Conservation (phyloP, 2,113 vertebrate species). For the Phodopus roborovskii region DNA sequence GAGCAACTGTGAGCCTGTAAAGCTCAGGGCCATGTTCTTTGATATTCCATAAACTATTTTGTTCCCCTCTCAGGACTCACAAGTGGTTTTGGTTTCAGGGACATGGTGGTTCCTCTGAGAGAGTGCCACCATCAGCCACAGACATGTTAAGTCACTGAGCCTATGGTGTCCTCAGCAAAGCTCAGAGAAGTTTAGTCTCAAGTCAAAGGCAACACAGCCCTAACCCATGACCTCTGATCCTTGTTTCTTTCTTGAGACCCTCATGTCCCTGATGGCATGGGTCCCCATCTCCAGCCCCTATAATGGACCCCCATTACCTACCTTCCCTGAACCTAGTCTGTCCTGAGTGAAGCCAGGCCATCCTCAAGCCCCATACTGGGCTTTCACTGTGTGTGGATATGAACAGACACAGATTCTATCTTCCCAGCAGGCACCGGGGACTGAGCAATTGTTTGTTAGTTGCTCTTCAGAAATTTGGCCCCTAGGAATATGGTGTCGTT, state of each 20-base stretch:
- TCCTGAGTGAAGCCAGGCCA: background rate
- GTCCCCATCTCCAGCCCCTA: background rate
- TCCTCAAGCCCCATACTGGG: fast-evolving
- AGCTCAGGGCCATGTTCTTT: background rate
- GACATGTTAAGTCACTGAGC: background rate
- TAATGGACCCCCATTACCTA: background rate
- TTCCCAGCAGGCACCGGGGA: conserved; percentile 74
- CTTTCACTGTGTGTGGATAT: background rate
- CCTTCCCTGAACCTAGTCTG: background rate
- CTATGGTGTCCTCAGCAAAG: background rate
- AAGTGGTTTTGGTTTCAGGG: background rate
- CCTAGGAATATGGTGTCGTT: conserved; percentile 83
- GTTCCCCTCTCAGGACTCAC: background rate
- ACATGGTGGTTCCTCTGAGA: fast-evolving
- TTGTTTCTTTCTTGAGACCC: background rate
- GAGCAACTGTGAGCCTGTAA: background rate
- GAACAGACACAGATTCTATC: conserved; percentile 43
- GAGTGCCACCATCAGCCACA: background rate
- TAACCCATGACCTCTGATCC: background rate
- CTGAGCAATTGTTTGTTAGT: conserved; percentile 78
- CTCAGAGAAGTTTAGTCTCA: conserved; percentile 1
- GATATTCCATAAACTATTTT: fast-evolving
- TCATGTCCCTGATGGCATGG: background rate
- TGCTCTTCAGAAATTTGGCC: conserved; percentile 84
- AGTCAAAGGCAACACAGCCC: background rate